Base-by-base conservation (phyloP, 2,888 invertebrate genomes). In the Hirudinaria manillensis region DNA sequence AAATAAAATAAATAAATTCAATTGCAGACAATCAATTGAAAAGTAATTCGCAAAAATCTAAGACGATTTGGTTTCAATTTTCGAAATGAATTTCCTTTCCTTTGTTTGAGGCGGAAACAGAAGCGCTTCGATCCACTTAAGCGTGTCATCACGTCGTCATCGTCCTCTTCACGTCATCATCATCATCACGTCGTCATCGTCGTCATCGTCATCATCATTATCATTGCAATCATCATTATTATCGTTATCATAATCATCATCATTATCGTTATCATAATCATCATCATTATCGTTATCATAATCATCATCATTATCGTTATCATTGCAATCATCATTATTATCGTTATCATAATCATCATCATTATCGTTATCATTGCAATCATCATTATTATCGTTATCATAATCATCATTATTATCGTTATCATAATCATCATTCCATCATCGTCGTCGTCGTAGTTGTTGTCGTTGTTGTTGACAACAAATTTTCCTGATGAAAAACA, bases 401-500 rank as follows among this genome's bases (percentile, higher is more conserved):
- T 34, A 16, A n/a, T 70, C 45, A 70, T 70, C 51, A 70, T 45
- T 51, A 45, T 45, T 51, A 70, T 45, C 51, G 24, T 24, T 51
- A 29, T n/a, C 70, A 45, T 70, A 45, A 70, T 70, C 70, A 45
- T 70, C 70, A n/a, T 45, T 32, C 38, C 51, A 51, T 24, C 51
- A 70, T 70, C 70, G 45, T 70, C 70, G 45, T 32, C 68, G 29
- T 4, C 68, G 27, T 65, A 13, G 27, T 65, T 24, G 27, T 65
- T 24, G 27, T 65, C 66, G 27, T 65, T 24, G 27, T 27, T 24
- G 27, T 65, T 24, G 27, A 16, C 66, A 24, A 16, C 66, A 24
- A n/a, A n/a, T n/a, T n/a, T n/a, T n/a, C n/a, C n/a, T n/a, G n/a
- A n/a, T n/a, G n/a, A n/a, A n/a, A n/a, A n/a, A n/a, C 10, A 38